Evolutionary conservation across 1,140 invertebrate genomes (phyloP).

Genomic region (Drosophila subobscura): DNA sequence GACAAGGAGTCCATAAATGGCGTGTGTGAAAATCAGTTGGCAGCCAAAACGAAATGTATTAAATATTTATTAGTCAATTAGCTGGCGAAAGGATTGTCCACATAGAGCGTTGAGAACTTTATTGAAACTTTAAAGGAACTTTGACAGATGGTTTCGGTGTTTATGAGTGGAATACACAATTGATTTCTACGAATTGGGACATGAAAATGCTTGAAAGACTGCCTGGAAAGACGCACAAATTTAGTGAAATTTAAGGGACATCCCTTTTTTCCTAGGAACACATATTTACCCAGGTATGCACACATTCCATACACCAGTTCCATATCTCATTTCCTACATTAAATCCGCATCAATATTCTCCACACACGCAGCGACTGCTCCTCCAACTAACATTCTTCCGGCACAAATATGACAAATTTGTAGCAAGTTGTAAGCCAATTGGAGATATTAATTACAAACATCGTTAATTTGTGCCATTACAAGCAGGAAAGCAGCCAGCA

Average conservation of each 20-base stretch:
- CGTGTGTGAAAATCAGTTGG: neutral
- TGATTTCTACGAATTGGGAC: no score
- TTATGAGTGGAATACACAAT: no score
- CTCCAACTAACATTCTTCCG: slow-evolving; percentile 26
- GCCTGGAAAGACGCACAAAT: no score
- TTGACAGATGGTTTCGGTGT: neutral
- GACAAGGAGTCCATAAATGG: slow-evolving; percentile 13
- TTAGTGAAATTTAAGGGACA: no score
- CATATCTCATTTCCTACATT: neutral
- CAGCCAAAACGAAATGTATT: slow-evolving; percentile 7
- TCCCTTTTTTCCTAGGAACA: no score
- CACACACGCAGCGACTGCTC: neutral
- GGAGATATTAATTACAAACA: slow-evolving; percentile 78
- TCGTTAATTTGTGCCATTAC: slow-evolving; percentile 77
- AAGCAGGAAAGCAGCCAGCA: slow-evolving; percentile 37
- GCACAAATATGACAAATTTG: slow-evolving; percentile 72
- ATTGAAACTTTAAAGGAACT: neutral
- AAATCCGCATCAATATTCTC: neutral
- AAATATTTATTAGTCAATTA: slow-evolving; percentile 30
- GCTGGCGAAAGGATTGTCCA: neutral
- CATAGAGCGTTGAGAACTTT: neutral
- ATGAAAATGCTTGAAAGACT: neutral
- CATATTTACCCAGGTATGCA: no score
- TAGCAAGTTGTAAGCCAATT: slow-evolving; percentile 78
- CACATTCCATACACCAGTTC: no score